A percentile compares a stretch with the other conserved stretches of the same genome.
phyloP scores from a whole-genome alignment of 1,140 invertebrate genomes.

The Pomacea maculata region DNA sequence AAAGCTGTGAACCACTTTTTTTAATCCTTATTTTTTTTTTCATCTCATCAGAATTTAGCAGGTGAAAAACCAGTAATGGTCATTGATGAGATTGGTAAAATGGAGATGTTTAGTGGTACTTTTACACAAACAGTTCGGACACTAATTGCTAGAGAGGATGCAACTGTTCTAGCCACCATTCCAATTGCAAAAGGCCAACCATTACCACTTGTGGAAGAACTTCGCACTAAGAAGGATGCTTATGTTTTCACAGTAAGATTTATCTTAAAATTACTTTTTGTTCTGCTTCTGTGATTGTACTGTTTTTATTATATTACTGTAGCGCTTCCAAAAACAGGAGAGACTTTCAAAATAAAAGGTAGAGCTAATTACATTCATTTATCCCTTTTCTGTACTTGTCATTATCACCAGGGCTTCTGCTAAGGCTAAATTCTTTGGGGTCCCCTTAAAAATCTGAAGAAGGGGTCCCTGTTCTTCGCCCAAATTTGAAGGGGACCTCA shows the following conservation, averaged over 20 bases:
- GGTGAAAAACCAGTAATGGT: slow-evolving; percentile 48
- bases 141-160: slow-evolving; percentile 53
- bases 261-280: too few relatives aligned
- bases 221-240: slow-evolving; percentile 51
- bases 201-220: slow-evolving; percentile 64
- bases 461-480: too few relatives aligned
- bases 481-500: too few relatives aligned
- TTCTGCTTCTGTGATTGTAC: too few relatives aligned
- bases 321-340: too few relatives aligned
- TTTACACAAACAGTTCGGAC: slow-evolving; percentile 66
- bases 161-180: slow-evolving; percentile 70
- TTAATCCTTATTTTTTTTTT: neutral
- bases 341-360: neutral
- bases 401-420: too few relatives aligned
- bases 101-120: slow-evolving; percentile 73
- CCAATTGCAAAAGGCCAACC: slow-evolving; percentile 57
- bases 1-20: neutral
- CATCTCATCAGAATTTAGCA: slow-evolving; percentile 1
- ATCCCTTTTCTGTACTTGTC: neutral
- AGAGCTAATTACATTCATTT: neutral
- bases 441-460: too few relatives aligned
- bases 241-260: slow-evolving; percentile 51
- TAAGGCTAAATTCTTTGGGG: too few relatives aligned
- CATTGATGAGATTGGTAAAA: slow-evolving; percentile 77
- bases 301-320: too few relatives aligned